Evolutionary conservation across 1,140 invertebrate genomes (phyloP).

Genomic region (Brachystomella parvula): DNA sequence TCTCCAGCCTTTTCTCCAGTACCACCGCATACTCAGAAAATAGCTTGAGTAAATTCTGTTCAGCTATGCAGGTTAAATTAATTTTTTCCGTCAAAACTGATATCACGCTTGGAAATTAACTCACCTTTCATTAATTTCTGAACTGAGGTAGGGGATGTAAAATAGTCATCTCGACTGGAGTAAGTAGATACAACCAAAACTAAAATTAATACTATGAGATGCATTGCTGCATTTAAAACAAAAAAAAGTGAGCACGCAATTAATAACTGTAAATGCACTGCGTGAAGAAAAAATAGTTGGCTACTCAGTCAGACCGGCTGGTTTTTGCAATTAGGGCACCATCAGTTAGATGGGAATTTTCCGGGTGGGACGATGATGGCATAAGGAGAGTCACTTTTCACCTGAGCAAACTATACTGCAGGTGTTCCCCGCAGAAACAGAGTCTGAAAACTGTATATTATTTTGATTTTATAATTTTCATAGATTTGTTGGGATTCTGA

Average conservation of each 20-base stretch:
- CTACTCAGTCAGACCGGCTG: no score
- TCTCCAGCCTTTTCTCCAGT: constrained; percentile 27
- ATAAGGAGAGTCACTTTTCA: no score
- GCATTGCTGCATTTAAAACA: background rate
- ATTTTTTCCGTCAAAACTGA: background rate
- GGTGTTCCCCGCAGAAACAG: no score
- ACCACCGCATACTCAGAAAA: constrained; percentile 17
- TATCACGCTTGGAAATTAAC: background rate
- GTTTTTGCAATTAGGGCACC: no score
- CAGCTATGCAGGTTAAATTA: constrained; percentile 19
- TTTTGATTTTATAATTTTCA: no score
- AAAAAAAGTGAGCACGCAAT: background rate
- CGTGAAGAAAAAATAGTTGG: no score
- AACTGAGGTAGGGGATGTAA: constrained; percentile 24
- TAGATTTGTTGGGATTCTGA: no score
- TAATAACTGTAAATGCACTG: no score
- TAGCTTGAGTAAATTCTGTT: constrained; percentile 24
- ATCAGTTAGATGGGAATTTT: no score
- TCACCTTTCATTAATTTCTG: constrained; percentile 23
- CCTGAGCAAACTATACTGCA: no score
- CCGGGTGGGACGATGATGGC: no score
- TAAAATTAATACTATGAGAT: background rate
- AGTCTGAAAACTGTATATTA: no score
- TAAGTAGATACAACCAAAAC: background rate
- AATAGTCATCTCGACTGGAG: constrained; percentile 20